A percentile compares a stretch with the other conserved stretches of the same genome.
phyloP scores from a whole-genome alignment of 2,888 invertebrate species.

The Lasioglossum vierecki region DNA sequence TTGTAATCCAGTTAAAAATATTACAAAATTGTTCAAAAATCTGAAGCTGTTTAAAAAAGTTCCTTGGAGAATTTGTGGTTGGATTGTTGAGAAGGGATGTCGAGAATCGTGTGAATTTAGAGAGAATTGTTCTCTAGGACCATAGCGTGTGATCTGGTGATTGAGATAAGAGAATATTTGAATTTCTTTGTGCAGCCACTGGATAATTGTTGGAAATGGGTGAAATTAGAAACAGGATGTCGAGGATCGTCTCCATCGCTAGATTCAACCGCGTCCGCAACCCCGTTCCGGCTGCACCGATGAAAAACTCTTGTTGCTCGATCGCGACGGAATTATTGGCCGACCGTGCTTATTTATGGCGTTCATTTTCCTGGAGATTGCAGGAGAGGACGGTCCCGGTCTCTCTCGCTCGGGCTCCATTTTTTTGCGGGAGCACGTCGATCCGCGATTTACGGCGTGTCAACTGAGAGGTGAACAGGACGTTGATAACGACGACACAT shows the following conservation, averaged over 20 bases:
- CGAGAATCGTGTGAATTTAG: neutral
- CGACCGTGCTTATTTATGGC: conserved; percentile 80
- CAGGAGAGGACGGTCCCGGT: conserved; percentile 48
- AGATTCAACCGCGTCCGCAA: conserved; percentile 41
- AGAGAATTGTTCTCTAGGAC: neutral
- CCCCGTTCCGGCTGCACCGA: conserved; percentile 58
- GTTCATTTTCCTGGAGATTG: conserved; percentile 77
- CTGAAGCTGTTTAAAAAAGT: neutral
- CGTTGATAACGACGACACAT: conserved; percentile 73
- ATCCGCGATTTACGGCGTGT: conserved; percentile 69
- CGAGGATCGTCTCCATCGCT: conserved; percentile 43
- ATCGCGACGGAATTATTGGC: conserved; percentile 79
- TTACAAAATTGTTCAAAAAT: too few species aligned
- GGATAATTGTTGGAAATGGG: neutral
- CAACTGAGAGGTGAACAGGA: conserved; percentile 69
- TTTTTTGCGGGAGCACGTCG: conserved; percentile 60
- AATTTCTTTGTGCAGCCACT: neutral
- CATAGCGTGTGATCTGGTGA: neutral
- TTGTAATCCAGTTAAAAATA: too few species aligned
- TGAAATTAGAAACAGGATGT: neutral
- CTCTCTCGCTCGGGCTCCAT: conserved; percentile 39
- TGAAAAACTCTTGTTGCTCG: conserved; percentile 78
- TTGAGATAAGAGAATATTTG: neutral
- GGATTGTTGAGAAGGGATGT: neutral
- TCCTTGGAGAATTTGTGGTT: neutral